A percentile compares a stretch with the other conserved stretches of the same genome.
Evolutionary conservation across 1,140 invertebrate genomes (phyloP).

Genomic region (Delia radicum): DNA sequence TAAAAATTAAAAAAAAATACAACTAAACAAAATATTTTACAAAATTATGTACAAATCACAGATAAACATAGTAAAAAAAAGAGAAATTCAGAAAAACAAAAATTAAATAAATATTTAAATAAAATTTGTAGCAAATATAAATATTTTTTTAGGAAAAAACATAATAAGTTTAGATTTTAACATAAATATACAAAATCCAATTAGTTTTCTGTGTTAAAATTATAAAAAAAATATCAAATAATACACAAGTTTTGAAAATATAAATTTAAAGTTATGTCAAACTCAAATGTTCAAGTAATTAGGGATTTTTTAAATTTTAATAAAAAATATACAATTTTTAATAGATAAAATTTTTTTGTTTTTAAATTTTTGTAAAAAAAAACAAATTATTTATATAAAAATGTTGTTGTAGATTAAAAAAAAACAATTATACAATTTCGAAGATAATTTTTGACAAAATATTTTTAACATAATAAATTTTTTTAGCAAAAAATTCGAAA

Average conservation of each 20-base stretch:
- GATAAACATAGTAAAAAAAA: constrained; percentile 48
- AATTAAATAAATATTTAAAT: not conserved
- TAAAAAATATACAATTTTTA: too few species aligned
- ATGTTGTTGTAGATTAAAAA: too few species aligned
- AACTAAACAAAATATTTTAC: not conserved
- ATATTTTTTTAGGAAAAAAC: not conserved
- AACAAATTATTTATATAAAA: not conserved
- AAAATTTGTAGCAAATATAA: not conserved
- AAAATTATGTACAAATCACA: constrained; percentile 48
- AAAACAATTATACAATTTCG: not conserved
- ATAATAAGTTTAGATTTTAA: not conserved
- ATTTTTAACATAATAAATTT: too few species aligned
- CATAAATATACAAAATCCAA: not conserved
- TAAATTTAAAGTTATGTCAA: not conserved
- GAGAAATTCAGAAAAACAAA: constrained; percentile 34
- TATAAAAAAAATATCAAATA: not conserved
- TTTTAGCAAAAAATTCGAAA: too few species aligned
- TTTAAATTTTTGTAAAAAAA: not conserved
- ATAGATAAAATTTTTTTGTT: too few species aligned
- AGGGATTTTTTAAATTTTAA: too few species aligned
- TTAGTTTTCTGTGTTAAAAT: not conserved
- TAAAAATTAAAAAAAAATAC: not conserved
- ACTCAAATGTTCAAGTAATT: too few species aligned
- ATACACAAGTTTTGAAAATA: not conserved
- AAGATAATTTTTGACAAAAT: not conserved